Conservation (phyloP, 92 coral and sea anemone species). For the Phenganax stokvisi region DNA sequence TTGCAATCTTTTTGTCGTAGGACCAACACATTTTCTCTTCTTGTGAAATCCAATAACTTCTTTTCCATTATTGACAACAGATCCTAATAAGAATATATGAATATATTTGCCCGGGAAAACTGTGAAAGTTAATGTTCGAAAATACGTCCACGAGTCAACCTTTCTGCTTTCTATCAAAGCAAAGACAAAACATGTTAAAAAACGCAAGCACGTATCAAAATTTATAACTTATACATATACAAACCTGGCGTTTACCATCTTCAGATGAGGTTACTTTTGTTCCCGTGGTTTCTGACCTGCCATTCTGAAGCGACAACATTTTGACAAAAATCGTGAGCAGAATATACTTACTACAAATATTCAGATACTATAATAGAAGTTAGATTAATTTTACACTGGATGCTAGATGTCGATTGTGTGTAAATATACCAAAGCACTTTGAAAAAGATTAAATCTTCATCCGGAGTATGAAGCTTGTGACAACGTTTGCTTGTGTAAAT, state of each 20-base stretch:
- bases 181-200: too few species aligned
- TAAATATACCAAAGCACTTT: too few species aligned
- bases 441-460: too few species aligned
- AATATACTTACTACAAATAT: not conserved
- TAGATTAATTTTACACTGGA: too few species aligned
- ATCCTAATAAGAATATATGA: not conserved
- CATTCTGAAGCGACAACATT: not conserved
- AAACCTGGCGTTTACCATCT: not conserved
- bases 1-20: not conserved
- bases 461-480: too few species aligned
- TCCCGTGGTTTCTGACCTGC: not conserved
- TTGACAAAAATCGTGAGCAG: not conserved
- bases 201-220: too few species aligned
- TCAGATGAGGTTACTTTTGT: not conserved
- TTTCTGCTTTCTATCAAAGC: too few species aligned
- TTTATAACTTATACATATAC: not conserved
- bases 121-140: not conserved
- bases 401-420: too few species aligned
- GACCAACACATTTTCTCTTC: not conserved
- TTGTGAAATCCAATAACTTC: not conserved
- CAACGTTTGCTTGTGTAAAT: too few species aligned
- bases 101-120: not conserved
- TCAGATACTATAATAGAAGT: too few species aligned
- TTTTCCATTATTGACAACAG: not conserved
- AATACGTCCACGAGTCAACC: too few species aligned